Percentiles rank a stretch among this genome's conserved stretches.
Conservation (phyloP, 2,797 vertebrate species). For the Oryzias dopingdopingensis region DNA sequence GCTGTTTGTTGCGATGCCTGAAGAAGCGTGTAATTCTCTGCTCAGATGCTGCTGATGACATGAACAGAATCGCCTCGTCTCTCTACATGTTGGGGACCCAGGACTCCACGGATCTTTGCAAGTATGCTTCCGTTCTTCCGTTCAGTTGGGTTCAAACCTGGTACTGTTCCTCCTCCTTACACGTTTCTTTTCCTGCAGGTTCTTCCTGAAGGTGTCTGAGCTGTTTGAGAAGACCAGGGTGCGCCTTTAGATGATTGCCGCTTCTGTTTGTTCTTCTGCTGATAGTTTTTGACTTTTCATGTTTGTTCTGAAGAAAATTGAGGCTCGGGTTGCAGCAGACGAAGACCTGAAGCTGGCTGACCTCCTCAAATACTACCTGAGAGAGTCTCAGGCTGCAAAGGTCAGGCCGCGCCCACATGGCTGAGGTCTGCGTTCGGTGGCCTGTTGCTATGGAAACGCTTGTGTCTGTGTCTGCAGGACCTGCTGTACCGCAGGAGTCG, state of each 20-base stretch:
- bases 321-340: constrained; percentile 94
- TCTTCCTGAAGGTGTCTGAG: constrained; percentile 97
- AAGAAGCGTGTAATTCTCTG: neutral
- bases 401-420: constrained; percentile 50
- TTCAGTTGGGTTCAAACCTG: neutral
- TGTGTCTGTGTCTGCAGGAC: constrained; percentile 74
- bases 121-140: constrained; percentile 62
- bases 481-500: constrained; percentile 94
- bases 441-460: neutral
- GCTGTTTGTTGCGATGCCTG: neutral
- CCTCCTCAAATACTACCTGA: constrained; percentile 95
- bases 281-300: neutral
- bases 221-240: constrained; percentile 98
- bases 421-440: neutral
- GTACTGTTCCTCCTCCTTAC: constrained; percentile 5
- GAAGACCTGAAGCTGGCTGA: constrained; percentile 98
- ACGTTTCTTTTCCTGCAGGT: constrained; percentile 73
- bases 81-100: constrained; percentile 94
- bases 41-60: constrained; percentile 93
- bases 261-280: neutral
- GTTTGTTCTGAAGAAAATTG: constrained; percentile 86
- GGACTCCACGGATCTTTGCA: constrained; percentile 97
- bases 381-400: constrained; percentile 98
- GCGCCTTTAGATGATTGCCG: constrained; percentile 39
- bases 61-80: constrained; percentile 97